Conservation (phyloP, 92 coral and sea anemone species). For the Palythoa grandis region DNA sequence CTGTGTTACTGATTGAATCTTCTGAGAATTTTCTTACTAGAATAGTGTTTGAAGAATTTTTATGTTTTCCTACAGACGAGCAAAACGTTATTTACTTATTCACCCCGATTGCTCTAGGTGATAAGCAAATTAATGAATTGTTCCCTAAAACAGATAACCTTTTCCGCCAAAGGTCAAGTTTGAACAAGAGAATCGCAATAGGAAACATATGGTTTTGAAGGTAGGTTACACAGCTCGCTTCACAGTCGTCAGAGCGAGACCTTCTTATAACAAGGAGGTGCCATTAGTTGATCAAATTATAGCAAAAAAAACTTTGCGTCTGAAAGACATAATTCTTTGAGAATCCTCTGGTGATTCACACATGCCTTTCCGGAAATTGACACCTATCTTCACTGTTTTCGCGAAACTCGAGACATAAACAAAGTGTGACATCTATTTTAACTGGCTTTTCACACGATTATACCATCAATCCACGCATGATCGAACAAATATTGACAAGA, state of each 20-base stretch:
- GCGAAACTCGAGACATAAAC: slow-evolving; percentile 23
- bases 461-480: slow-evolving; percentile 29
- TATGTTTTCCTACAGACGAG: not conserved
- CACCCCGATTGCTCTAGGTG: not conserved
- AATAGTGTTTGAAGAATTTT: not conserved
- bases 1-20: too few species aligned
- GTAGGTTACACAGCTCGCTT: not conserved
- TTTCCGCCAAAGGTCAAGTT: slow-evolving; percentile 8
- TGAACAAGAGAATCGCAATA: not conserved
- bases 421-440: slow-evolving; percentile 22
- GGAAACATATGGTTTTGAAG: slow-evolving; percentile 8
- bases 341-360: not conserved
- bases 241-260: not conserved
- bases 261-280: not conserved
- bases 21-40: too few species aligned
- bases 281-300: not conserved
- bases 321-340: not conserved
- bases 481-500: not conserved
- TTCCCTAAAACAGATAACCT: slow-evolving; percentile 12
- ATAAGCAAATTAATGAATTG: slow-evolving; percentile 35
- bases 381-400: not conserved
- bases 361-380: slow-evolving; percentile 33
- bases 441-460: slow-evolving; percentile 18
- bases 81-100: not conserved
- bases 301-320: not conserved